Evolutionary conservation across 2,888 invertebrate species (phyloP), one percentile per base, ranked within the genome.

Genomic region (Morpho achilles): DNA sequence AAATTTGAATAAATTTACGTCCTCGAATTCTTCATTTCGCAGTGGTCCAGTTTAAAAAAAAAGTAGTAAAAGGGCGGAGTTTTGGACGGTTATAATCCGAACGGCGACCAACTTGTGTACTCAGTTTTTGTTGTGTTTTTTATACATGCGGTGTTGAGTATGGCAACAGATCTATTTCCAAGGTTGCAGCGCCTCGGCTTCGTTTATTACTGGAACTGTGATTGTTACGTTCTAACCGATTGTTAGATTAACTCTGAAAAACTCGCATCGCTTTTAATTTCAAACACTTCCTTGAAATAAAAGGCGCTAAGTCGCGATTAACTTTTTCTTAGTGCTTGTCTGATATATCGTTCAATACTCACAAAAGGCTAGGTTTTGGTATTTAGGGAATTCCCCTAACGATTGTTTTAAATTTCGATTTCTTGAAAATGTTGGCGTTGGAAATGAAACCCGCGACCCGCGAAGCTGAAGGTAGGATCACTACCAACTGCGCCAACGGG

Each of bases 81-180:
- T 80, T 80, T 68, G 75, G 76, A 79, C 82, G 80, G 80, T 85
- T 83, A 84, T 83, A 82, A 83, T 80, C 79, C 77, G 77, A 79
- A 73, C 80, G 75, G 70, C 75, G 75, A 76, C 79, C 77, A 76
- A 76, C 74, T 79, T 73, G 69, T 67, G 61, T 65, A 65, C 73
- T 76, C 66, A 67, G 76, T 87, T 87, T 87, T 87, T 87, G 83
- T 75, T 74, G 66, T 65, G 67, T 81, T 86, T 87, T 45, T 87
- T 86, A 75, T 76, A 76, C 79, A 16, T 80, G 76, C 78, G 70
- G 74, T 74, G 78, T 68, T 69, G 71, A 68, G 69, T 73, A 73
- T 72, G 72, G 75, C 79, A 75, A 82, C 83, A 79, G 82, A 83
- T 84, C 79, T 76, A 74, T 80, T 80, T 76, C 76, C 88, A 87